Conservation (phyloP, 1,140 invertebrate species). For the Drosophila bocqueti region DNA sequence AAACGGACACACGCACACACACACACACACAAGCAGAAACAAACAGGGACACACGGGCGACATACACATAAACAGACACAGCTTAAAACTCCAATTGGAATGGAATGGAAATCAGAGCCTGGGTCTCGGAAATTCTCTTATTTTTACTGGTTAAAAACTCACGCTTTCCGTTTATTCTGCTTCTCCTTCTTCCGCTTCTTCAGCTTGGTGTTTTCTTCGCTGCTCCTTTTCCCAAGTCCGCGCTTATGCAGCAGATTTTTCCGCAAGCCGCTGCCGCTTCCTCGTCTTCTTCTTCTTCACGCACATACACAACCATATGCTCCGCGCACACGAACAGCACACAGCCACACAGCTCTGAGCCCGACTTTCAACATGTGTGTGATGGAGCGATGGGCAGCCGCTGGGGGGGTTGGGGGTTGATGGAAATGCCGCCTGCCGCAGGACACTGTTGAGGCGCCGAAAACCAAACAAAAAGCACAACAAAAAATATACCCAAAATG, state of each 20-base stretch:
- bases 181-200: background rate
- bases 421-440: background rate
- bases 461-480: constrained; percentile 40
- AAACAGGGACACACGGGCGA: background rate
- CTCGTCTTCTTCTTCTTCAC: background rate
- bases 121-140: background rate
- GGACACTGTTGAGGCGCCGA: constrained; percentile 9
- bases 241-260: constrained; percentile 25
- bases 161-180: constrained; percentile 3
- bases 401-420: background rate
- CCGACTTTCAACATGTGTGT: constrained; percentile 25
- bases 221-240: constrained; percentile 7
- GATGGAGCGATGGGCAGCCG: background rate
- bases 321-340: constrained; percentile 3
- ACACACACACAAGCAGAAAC: background rate
- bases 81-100: constrained; percentile 40
- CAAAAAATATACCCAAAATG: constrained; percentile 18
- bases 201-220: background rate
- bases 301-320: constrained; percentile 22
- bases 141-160: constrained; percentile 2
- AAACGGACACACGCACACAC: constrained; percentile 17
- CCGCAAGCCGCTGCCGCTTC: constrained; percentile 4
- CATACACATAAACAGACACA: background rate
- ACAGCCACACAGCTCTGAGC: constrained; percentile 25
- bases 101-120: background rate